phyloP scores from a whole-genome alignment of 2,888 invertebrate species.

The Cheilosia vulpina region DNA sequence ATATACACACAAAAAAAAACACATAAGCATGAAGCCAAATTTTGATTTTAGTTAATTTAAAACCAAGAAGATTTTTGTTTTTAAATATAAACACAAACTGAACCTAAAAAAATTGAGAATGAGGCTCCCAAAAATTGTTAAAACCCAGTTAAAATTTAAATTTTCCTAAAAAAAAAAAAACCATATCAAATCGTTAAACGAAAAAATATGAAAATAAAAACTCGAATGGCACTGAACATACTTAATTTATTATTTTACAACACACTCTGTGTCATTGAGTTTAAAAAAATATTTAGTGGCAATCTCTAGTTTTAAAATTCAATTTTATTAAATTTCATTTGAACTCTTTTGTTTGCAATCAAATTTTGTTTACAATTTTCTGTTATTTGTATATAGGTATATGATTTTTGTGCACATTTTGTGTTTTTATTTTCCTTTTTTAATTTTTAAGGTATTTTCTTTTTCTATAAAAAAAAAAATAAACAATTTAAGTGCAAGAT shows the following conservation, averaged over 20 bases:
- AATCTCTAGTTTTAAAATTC: slow-evolving; percentile 80
- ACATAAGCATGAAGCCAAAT: slow-evolving; percentile 70
- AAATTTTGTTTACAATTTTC: slow-evolving; percentile 36
- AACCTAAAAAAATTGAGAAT: slow-evolving; percentile 42
- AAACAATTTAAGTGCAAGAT: slow-evolving; percentile 75
- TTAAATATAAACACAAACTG: slow-evolving; percentile 17
- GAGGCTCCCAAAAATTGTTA: slow-evolving; percentile 58
- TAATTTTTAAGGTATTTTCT: slow-evolving; percentile 76
- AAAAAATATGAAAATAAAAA: slow-evolving; percentile 53
- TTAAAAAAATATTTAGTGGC: slow-evolving; percentile 77
- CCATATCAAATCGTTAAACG: slow-evolving; percentile 76
- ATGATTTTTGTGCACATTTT: slow-evolving; percentile 70
- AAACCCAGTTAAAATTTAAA: slow-evolving; percentile 63
- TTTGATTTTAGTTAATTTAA: slow-evolving; percentile 72
- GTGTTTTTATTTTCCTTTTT: slow-evolving; percentile 72
- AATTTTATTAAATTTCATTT: slow-evolving; percentile 31
- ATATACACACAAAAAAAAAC: slow-evolving; percentile 19
- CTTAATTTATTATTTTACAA: slow-evolving; percentile 80
- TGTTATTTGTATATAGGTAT: slow-evolving; percentile 63
- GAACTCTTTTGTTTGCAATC: slow-evolving; percentile 45
- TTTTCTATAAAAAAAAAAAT: slow-evolving; percentile 55
- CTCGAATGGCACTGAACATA: slow-evolving; percentile 82
- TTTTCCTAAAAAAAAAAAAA: slow-evolving; percentile 22
- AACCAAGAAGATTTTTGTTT: slow-evolving; percentile 30
- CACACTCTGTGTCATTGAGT: slow-evolving; percentile 76